These are phyloP conservation scores for Polydesmus complanatus DNA, from an alignment of 2,888 invertebrate species.

Conservation along the genomic window DNA sequence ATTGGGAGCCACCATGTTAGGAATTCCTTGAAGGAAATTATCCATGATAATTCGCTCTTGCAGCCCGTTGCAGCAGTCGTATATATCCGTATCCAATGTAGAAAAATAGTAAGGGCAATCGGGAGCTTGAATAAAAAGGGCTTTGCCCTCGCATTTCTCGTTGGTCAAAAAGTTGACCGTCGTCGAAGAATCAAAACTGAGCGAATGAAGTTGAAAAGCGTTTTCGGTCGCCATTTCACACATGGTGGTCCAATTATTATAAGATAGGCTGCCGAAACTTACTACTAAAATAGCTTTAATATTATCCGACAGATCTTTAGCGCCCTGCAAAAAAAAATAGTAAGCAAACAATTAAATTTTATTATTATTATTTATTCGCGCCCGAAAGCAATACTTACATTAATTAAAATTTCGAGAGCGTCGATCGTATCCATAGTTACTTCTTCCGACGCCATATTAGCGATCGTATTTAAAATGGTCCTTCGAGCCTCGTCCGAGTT, in stretches of 20 bases:
- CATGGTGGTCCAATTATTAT: too few relatives aligned
- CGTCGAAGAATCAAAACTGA: neutral
- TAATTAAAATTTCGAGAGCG: too few relatives aligned
- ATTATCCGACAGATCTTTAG: too few relatives aligned
- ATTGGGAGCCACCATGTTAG: neutral
- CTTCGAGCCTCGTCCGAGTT: too few relatives aligned
- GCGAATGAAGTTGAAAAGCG: neutral
- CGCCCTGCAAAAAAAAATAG: too few relatives aligned
- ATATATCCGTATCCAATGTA: neutral
- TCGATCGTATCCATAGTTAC: too few relatives aligned
- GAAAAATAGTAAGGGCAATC: neutral
- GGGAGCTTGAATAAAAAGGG: neutral
- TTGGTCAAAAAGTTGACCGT: neutral
- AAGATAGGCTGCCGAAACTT: neutral
- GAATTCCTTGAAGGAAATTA: neutral
- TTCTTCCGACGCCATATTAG: too few relatives aligned
- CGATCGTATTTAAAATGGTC: too few relatives aligned
- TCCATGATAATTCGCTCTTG: neutral
- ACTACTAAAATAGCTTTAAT: neutral
- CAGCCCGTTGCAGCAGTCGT: neutral
- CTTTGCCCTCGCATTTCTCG: neutral
- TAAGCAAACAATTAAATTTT: too few relatives aligned
- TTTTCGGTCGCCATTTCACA: neutral
- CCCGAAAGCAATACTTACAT: too few relatives aligned
- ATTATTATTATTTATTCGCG: too few relatives aligned